Evolutionary conservation across 2,113 vertebrate species (phyloP).

Genomic region (Lichenostomus cassidix): DNA sequence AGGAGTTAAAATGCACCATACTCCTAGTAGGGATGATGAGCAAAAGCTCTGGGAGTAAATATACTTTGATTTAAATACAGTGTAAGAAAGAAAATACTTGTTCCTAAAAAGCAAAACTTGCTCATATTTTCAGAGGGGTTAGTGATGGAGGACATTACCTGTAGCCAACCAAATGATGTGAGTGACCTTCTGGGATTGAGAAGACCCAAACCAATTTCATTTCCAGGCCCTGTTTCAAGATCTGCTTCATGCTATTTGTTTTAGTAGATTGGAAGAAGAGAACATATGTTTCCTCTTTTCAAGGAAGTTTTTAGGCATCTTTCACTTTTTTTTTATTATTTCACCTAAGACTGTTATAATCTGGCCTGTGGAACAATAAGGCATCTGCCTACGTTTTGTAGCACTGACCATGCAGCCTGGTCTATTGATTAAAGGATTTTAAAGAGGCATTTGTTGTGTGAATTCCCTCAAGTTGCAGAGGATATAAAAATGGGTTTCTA

Average conservation of each 20-base stretch:
- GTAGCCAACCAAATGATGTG: background rate
- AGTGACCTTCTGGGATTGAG: background rate
- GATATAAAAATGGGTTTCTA: background rate
- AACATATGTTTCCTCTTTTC: background rate
- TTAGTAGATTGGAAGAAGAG: background rate
- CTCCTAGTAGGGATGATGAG: background rate
- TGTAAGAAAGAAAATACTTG: background rate
- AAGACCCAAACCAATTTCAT: background rate
- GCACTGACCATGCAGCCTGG: background rate
- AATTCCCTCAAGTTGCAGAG: background rate
- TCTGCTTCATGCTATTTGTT: background rate
- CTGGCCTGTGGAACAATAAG: background rate
- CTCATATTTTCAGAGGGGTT: background rate
- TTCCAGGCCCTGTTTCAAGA: background rate
- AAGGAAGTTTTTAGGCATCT: background rate
- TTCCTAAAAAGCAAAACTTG: background rate
- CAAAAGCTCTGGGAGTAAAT: background rate
- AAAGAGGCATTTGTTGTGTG: background rate
- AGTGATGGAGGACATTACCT: background rate
- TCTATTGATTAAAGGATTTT: background rate
- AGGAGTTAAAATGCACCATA: background rate
- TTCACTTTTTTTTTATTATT: background rate
- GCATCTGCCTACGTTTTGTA: background rate
- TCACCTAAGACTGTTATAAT: background rate
- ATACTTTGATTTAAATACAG: background rate